Percentiles rank a stretch among this genome's conserved stretches.
Evolutionary conservation across 2,797 vertebrate species (phyloP).

Genomic region (Darevskia mixta): DNA sequence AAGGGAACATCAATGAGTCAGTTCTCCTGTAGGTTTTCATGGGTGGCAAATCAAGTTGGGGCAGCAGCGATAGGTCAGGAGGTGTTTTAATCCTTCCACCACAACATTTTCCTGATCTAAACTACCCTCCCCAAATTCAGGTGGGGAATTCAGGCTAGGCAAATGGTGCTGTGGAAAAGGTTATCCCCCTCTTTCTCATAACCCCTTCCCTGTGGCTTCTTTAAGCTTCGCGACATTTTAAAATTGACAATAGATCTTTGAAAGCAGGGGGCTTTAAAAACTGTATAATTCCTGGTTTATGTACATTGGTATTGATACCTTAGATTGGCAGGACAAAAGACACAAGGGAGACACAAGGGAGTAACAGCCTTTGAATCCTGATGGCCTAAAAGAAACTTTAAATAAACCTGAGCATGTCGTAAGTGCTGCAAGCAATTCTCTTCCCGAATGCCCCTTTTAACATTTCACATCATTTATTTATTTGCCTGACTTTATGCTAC

Average conservation of each 20-base stretch:
- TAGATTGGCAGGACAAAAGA: not conserved
- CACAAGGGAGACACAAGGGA: no score
- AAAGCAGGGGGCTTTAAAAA: not conserved
- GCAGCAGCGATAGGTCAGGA: not conserved
- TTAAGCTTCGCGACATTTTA: not conserved
- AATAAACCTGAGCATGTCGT: not conserved
- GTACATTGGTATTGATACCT: not conserved
- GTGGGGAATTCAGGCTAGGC: not conserved
- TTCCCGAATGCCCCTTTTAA: not conserved
- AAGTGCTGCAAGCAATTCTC: not conserved
- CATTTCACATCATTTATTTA: not conserved
- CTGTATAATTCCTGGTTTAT: not conserved
- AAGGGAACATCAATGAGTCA: not conserved
- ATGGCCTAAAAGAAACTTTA: not conserved
- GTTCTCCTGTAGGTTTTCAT: not conserved
- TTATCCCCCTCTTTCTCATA: not conserved
- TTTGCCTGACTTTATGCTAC: not conserved
- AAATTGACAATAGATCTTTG: not conserved
- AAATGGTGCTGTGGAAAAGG: not conserved
- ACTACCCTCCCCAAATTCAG: not conserved
- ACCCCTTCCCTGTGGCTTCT: not conserved
- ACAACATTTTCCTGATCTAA: not conserved
- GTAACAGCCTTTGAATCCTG: not conserved
- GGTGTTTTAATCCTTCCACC: not conserved
- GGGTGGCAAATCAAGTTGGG: not conserved